A percentile compares a stretch with the other conserved stretches of the same genome.
These are phyloP conservation scores for Mythimna loreyi DNA, from an alignment of 2,888 invertebrate species.

Conservation along the genomic window DNA sequence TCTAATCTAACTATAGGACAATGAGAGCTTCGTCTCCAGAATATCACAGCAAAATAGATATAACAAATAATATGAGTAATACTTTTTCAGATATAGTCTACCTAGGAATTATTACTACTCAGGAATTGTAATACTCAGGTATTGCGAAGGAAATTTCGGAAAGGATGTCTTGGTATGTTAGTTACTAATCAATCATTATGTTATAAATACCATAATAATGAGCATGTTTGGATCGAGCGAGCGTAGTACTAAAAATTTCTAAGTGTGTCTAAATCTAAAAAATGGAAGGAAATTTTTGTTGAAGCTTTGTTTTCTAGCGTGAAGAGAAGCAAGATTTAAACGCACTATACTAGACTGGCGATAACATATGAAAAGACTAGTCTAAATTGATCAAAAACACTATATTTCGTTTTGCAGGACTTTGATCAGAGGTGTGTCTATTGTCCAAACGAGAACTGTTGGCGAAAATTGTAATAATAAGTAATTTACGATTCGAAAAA, in stretches of 20 bases:
- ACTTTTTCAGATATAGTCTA: not conserved
- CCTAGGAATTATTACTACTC: not conserved
- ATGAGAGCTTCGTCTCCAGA: not conserved
- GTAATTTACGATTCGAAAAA: not conserved
- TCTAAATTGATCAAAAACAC: conserved; percentile 39
- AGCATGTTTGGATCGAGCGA: conserved; percentile 67
- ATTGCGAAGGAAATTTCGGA: conserved; percentile 28
- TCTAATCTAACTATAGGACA: not conserved
- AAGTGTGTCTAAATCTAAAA: conserved; percentile 47
- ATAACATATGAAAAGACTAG: conserved; percentile 23
- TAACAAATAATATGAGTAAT: not conserved
- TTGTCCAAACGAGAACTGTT: conserved; percentile 3
- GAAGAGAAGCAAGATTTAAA: conserved; percentile 44
- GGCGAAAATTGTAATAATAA: not conserved
- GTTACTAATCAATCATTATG: conserved; percentile 55
- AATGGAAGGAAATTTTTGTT: conserved; percentile 33
- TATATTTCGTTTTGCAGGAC: conserved; percentile 52
- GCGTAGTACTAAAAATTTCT: conserved; percentile 36
- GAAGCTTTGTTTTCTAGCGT: conserved; percentile 28
- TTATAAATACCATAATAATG: conserved; percentile 57
- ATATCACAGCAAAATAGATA: not conserved
- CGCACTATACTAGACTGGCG: conserved; percentile 36
- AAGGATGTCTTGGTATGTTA: conserved; percentile 41
- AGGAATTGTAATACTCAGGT: not conserved
- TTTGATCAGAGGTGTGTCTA: conserved; percentile 40